Base-by-base conservation (phyloP, 2,797 vertebrate species). In the Borostomias antarcticus region DNA sequence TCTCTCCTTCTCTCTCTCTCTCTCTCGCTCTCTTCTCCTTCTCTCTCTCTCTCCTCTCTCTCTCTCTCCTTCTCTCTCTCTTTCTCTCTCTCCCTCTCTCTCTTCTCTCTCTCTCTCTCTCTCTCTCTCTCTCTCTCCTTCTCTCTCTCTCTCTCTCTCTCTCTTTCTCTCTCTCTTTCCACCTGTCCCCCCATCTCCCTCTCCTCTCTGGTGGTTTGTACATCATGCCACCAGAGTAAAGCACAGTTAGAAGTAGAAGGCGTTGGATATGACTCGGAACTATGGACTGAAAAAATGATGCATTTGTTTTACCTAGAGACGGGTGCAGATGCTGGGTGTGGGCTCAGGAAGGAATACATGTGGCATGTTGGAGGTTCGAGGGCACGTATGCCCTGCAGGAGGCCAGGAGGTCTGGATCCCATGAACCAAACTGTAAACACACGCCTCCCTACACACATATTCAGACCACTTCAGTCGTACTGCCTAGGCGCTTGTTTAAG, bases 281-380 rank as follows among this genome's bases (percentile, higher is more conserved):
- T 84, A 66, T 53, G 70, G 78, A 74, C 78, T 75, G 84, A 65
- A 62, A 75, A 89, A 87, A 89, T 86, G 83, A 90, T 87, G 79
- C 82, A 85, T 88, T 91, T 83, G 81, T 88, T 86, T 89, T 86
- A 87, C 84, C 90, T 87, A 90, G 88, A 89, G 30, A 45, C 45
- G 40, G 54, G 86, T 91, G 90, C 91, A 90, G 86, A 88, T 89
- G 89, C 91, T 91, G 89, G 86, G 89, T 91, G 68, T 78, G 85
- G 82, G 85, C 80, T 81, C 82, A 86, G 88, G 87, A 90, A n/a
- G 91, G 88, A 81, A 84, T 91, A 88, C 88, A 91, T 86, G 69
- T 89, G 90, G 87, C 89, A 85, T 89, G 89, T 91, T 90, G 86
- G 90, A 89, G 88, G 89, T 88, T 82, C 2, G 81, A 90, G 89